A percentile compares a stretch with the other conserved stretches of the same genome.
Evolutionary conservation across 2,888 invertebrate genomes (phyloP).

Genomic region (Lasioglossum lativentre): DNA sequence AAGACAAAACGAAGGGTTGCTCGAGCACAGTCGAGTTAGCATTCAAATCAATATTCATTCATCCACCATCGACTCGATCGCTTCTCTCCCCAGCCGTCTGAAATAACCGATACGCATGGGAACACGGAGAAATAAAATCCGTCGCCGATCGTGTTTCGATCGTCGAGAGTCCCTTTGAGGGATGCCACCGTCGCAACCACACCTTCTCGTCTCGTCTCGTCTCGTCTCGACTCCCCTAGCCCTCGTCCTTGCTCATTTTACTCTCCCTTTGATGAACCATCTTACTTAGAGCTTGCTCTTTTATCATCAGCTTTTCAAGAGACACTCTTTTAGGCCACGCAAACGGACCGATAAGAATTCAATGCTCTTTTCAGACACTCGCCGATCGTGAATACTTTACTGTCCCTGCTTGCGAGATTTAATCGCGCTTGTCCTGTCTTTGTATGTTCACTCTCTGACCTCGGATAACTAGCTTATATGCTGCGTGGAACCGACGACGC

Average conservation of each 20-base stretch:
- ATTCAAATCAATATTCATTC: conserved; percentile 72
- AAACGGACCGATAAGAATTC: conserved; percentile 6
- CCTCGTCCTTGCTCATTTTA: background rate
- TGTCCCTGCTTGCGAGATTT: background rate
- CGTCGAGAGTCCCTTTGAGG: background rate
- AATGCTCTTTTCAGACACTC: conserved; percentile 11
- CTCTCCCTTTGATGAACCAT: background rate
- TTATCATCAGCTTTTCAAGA: background rate
- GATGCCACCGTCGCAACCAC: background rate
- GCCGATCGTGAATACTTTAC: conserved; percentile 1
- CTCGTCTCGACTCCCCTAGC: background rate
- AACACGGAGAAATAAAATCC: conserved; percentile 1
- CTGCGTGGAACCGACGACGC: no score
- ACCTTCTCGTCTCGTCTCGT: background rate
- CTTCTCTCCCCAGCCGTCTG: conserved; percentile 26
- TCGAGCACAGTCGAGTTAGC: conserved; percentile 56
- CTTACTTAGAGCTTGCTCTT: background rate
- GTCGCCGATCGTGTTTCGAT: conserved; percentile 1
- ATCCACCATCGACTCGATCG: conserved; percentile 35
- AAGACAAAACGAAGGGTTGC: conserved; percentile 50
- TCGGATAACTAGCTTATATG: background rate
- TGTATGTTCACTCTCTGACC: background rate
- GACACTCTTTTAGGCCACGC: background rate
- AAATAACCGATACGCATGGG: conserved; percentile 30
- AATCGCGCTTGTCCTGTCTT: background rate